These are phyloP conservation scores for Elanoides forficatus DNA, from an alignment of 2,113 vertebrate genomes.

Conservation along the genomic window DNA sequence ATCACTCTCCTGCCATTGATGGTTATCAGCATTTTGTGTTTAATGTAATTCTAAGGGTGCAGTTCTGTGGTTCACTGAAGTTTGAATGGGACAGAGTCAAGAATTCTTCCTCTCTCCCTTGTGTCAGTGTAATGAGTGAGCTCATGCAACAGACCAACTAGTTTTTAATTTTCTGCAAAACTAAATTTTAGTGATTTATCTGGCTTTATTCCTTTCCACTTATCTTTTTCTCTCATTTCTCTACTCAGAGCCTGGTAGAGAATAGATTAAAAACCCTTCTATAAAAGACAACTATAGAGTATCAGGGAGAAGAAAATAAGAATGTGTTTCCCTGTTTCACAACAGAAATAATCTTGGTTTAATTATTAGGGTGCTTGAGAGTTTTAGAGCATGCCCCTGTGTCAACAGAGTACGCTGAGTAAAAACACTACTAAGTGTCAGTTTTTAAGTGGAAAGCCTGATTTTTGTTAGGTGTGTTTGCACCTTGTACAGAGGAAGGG, in stretches of 20 bases:
- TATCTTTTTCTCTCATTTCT: not conserved
- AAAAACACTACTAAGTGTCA: not conserved
- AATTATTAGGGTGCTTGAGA: not conserved
- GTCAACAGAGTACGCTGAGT: not conserved
- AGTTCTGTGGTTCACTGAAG: not conserved
- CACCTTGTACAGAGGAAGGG: not conserved
- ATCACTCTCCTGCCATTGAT: not conserved
- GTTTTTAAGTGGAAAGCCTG: not conserved
- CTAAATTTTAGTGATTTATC: not conserved
- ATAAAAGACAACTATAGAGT: not conserved
- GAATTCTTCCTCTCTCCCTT: not conserved
- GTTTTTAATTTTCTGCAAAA: not conserved
- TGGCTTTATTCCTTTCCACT: not conserved
- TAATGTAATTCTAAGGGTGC: not conserved
- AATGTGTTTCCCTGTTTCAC: not conserved
- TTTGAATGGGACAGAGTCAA: not conserved
- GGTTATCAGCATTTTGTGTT: not conserved
- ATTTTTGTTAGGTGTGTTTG: not conserved
- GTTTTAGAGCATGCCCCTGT: not conserved
- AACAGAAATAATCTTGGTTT: not conserved
- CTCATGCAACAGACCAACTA: not conserved
- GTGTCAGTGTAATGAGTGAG: not conserved
- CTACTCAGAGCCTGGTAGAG: not conserved
- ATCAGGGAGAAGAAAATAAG: not conserved
- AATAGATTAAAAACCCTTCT: not conserved